Evolutionary conservation across 2,797 vertebrate genomes (phyloP).

Genomic region (Sebastes taczanowskii): DNA sequence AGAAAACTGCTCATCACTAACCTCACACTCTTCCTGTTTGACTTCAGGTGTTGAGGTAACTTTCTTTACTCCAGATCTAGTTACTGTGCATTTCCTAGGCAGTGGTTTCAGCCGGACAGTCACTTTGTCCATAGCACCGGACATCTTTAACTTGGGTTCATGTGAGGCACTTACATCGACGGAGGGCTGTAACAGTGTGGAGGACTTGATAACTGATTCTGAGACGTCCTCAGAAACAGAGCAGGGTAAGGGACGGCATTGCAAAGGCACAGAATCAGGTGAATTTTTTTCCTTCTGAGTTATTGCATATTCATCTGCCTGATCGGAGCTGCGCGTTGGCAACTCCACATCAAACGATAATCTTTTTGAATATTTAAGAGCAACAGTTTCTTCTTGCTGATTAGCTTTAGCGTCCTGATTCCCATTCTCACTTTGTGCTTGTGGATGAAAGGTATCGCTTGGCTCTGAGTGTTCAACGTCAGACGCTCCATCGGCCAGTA

Average conservation of each 20-base stretch:
- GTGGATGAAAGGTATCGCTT: background rate
- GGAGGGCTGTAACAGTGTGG: background rate
- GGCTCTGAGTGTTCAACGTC: background rate
- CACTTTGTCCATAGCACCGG: background rate
- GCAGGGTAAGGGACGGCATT: background rate
- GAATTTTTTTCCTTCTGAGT: constrained; percentile 16
- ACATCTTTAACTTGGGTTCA: constrained; percentile 1
- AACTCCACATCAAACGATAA: constrained; percentile 46
- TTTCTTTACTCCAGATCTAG: constrained; percentile 4
- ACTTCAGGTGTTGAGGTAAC: background rate
- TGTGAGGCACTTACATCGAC: constrained; percentile 43
- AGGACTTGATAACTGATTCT: background rate
- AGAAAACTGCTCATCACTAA: constrained; percentile 1
- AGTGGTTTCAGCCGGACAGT: background rate
- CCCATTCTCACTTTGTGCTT: constrained; percentile 17
- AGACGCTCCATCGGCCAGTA: background rate
- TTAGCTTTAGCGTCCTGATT: background rate
- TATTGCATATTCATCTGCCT: constrained; percentile 17
- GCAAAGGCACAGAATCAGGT: constrained; percentile 46
- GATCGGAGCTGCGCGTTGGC: background rate
- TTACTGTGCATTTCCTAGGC: constrained; percentile 18
- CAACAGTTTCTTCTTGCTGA: background rate
- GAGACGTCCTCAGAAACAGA: constrained; percentile 2
- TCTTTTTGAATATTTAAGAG: constrained; percentile 36
- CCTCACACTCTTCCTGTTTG: background rate